Base-by-base conservation (phyloP, 2,888 invertebrate genomes). In the Cheiracanthium punctorium region DNA sequence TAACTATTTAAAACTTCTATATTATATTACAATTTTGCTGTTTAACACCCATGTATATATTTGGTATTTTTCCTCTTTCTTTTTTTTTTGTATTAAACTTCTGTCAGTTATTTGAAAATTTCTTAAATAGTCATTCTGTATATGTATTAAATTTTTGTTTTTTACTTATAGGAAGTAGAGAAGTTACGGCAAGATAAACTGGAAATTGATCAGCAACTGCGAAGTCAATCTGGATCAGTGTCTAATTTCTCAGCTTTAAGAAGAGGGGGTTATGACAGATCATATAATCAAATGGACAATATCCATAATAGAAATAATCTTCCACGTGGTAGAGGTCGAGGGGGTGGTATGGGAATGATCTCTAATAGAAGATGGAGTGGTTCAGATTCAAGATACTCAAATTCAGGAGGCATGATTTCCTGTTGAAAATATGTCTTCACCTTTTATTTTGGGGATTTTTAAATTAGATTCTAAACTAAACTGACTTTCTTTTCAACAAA, bases 141-240 rank as follows among this genome's bases (percentile, higher is more conserved):
- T n/a, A n/a, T n/a, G n/a, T n/a, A n/a, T n/a, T n/a, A n/a, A n/a
- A n/a, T n/a, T n/a, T n/a, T n/a, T n/a, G n/a, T n/a, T n/a, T n/a
- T n/a, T n/a, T n/a, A n/a, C n/a, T 37, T 37, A 90, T 91, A 97
- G 97, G 98, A 98, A 93, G 97, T 98, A 89, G 98, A 98, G 92
- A 96, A 96, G 92, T 93, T 98, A 91, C 95, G 98, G 88, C 96
- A 96, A 92, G 97, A 98, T 92, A 98, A 98, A 93, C 92, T 95
- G 91, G 97, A 97, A 93, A 97, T 98, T 90, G 98, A 98, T 93
- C 97, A 97, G 92, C 97, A 98, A 93, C 93, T 98, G 91, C 94
- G 97, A 91, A 88, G 52, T 76, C 88, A 88, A 73, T 58, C 80
- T 28, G 86, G 86, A 69, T 82, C 82, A 17, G 30, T 67, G 17